Conservation (phyloP, 2,113 vertebrate species). For the Scopus umbretta region DNA sequence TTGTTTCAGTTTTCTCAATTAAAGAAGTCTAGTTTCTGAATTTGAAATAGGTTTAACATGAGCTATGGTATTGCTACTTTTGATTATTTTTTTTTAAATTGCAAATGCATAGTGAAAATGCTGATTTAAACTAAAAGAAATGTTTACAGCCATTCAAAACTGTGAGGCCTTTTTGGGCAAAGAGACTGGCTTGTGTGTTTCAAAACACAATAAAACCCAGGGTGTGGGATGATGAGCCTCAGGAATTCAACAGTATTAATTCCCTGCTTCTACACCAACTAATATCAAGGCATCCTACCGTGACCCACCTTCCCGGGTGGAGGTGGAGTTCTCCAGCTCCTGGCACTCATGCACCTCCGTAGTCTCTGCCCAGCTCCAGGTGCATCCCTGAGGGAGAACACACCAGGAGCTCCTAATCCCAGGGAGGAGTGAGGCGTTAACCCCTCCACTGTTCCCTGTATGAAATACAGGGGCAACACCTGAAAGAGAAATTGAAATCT, state of each 20-base stretch:
- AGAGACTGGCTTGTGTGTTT: background rate
- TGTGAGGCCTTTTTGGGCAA: constrained; percentile 1
- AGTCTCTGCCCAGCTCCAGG: background rate
- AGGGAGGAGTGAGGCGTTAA: background rate
- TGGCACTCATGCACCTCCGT: rapidly evolving
- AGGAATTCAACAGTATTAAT: background rate
- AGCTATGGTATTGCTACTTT: background rate
- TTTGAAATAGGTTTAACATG: background rate
- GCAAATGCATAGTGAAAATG: background rate
- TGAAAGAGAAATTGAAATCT: background rate
- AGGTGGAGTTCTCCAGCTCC: background rate
- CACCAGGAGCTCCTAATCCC: background rate
- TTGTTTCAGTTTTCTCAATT: background rate
- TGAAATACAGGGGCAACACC: background rate
- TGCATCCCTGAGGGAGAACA: rapidly evolving
- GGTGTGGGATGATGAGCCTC: background rate
- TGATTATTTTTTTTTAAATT: background rate
- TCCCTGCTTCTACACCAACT: background rate
- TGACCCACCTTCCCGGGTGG: background rate
- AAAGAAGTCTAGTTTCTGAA: background rate
- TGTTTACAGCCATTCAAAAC: constrained; percentile 22
- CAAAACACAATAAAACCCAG: background rate
- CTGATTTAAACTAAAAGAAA: background rate
- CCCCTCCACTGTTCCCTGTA: background rate
- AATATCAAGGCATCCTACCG: background rate